Percentiles rank a stretch among this genome's conserved stretches.
Evolutionary conservation across 2,797 vertebrate species (phyloP).

Genomic region (Emydoidea blandingii): DNA sequence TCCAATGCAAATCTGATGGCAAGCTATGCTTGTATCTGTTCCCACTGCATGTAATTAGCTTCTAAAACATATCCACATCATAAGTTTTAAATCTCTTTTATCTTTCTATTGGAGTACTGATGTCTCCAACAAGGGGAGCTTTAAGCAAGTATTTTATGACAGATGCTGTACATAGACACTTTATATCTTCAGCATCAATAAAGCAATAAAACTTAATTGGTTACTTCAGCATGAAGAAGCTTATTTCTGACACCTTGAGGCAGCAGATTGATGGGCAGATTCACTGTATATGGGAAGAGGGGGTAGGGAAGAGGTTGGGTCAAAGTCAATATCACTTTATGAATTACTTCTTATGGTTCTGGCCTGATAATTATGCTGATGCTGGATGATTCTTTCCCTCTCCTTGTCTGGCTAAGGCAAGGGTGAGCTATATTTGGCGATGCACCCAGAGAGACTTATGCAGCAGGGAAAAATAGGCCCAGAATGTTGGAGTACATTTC

Average conservation of each 20-base stretch:
- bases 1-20: slow-evolving; percentile 67
- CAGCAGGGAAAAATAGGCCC: background rate
- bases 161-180: slow-evolving; percentile 68
- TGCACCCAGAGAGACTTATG: background rate
- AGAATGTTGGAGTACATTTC: background rate
- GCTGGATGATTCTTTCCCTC: background rate
- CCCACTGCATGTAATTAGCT: slow-evolving; percentile 66
- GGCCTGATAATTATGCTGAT: background rate
- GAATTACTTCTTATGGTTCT: background rate
- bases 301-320: background rate
- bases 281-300: background rate
- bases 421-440: background rate
- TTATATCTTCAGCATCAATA: slow-evolving; percentile 66
- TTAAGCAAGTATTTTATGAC: slow-evolving; percentile 78
- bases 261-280: slow-evolving; percentile 22
- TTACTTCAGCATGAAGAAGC: slow-evolving; percentile 33
- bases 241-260: slow-evolving; percentile 61
- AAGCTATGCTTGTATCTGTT: slow-evolving; percentile 52
- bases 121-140: slow-evolving; percentile 57
- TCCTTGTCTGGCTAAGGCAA: background rate
- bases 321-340: background rate
- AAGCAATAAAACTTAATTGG: slow-evolving; percentile 78
- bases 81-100: slow-evolving; percentile 76
- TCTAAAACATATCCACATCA: slow-evolving; percentile 68
- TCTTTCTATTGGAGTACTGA: slow-evolving; percentile 62